phyloP scores from a whole-genome alignment of 1,140 invertebrate species.

The Hermetia illucens region DNA sequence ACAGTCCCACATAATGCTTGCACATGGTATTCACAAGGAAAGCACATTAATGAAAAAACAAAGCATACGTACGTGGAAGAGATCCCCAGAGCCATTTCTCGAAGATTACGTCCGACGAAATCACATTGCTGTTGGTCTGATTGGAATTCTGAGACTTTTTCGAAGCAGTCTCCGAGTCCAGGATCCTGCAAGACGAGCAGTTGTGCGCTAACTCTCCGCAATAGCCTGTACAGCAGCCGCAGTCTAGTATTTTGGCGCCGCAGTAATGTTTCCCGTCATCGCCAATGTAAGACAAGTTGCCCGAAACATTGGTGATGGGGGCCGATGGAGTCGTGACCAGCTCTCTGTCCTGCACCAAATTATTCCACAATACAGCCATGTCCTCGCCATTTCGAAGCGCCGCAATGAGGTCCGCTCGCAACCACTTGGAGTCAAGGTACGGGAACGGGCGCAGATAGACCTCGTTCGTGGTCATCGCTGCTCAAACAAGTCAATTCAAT shows the following conservation, averaged over 20 bases:
- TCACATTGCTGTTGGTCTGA: slow-evolving; percentile 13
- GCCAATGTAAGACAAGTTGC: slow-evolving; percentile 24
- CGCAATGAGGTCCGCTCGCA: slow-evolving; percentile 27
- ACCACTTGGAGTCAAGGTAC: slow-evolving; percentile 26
- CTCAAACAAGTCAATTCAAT: not conserved
- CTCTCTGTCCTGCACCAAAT: slow-evolving; percentile 27
- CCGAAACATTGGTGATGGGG: slow-evolving; percentile 17
- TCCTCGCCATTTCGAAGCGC: slow-evolving; percentile 21
- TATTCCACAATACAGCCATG: slow-evolving; percentile 24
- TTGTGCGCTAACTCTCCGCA: slow-evolving; percentile 28
- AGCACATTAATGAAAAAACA: no score
- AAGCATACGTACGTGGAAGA: slow-evolving; percentile 13
- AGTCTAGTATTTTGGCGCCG: slow-evolving; percentile 21
- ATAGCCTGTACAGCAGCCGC: slow-evolving; percentile 24
- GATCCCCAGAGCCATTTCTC: slow-evolving; percentile 28
- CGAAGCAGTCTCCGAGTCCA: slow-evolving; percentile 25
- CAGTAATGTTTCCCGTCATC: slow-evolving; percentile 30
- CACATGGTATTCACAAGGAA: no score
- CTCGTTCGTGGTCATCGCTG: slow-evolving; percentile 10
- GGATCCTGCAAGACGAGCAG: slow-evolving; percentile 19
- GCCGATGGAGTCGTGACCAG: slow-evolving; percentile 20
- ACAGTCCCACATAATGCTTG: no score
- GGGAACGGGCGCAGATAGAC: slow-evolving; percentile 25
- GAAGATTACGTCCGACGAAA: slow-evolving; percentile 18
- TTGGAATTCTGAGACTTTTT: slow-evolving; percentile 19